Conservation (phyloP, 2,797 vertebrate genomes). For the Bradypodion pumilum region DNA sequence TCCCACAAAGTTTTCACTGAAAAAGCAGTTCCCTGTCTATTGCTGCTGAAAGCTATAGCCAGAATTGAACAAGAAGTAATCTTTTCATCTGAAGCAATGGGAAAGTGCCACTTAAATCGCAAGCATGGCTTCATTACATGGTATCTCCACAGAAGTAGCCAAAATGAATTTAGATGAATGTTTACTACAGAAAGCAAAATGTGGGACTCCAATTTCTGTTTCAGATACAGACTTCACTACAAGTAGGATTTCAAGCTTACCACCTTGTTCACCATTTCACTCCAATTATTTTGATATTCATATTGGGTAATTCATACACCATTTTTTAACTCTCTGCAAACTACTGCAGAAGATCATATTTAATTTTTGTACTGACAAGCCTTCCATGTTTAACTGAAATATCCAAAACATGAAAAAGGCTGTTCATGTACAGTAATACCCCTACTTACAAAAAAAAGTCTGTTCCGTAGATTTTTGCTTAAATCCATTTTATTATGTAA, state of each 20-base stretch:
- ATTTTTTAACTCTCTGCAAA: neutral
- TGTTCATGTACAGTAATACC: no score
- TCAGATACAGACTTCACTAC: neutral
- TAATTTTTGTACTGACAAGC: neutral
- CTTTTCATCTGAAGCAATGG: conserved; percentile 18
- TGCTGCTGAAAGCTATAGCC: neutral
- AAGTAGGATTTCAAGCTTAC: neutral
- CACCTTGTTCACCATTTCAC: neutral
- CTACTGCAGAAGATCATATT: neutral
- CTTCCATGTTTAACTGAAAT: no score
- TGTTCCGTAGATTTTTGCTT: no score
- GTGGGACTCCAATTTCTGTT: neutral
- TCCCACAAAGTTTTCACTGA: conserved; percentile 10
- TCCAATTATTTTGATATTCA: neutral
- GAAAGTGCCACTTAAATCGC: conserved; percentile 11
- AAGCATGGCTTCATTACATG: conserved; percentile 22
- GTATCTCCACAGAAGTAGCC: conserved; percentile 7
- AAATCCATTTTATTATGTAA: no score
- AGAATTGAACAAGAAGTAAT: conserved; percentile 6
- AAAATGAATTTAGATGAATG: conserved; percentile 21
- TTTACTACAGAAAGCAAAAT: neutral
- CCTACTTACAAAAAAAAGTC: no score
- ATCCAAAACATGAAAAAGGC: no score
- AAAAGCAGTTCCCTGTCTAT: neutral
- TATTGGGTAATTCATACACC: no score